Evolutionary conservation across 2,113 vertebrate species (phyloP), one percentile per base, ranked within the genome.

Genomic region (Seriola quinqueradiata): DNA sequence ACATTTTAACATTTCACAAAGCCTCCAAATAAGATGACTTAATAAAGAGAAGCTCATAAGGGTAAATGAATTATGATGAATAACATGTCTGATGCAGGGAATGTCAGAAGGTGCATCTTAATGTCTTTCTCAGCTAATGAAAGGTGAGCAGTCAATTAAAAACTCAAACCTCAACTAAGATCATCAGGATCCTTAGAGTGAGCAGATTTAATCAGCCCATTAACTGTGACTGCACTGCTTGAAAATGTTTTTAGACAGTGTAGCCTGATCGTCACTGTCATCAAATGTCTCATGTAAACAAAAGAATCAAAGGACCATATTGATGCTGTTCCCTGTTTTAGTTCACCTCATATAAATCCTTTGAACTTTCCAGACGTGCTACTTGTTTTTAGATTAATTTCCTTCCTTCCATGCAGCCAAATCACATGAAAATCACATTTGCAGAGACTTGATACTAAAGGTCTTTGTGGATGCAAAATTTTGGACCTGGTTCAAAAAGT

Each of bases 11-110:
- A 21, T 67, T 75, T 64, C 38, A 75, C 69, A 70, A 44, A 89
- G 77, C 58, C 76, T 77, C 80, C 52, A 70, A 74, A 81, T 46
- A 38, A 68, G 82, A 48, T 10, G n/a, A 23, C 57, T 59, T 58
- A 71, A 59, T 11, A 64, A 28, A 74, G 40, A 50, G 23, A 48
- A 77, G 44, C 8, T 21, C n/a, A 0, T 7, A 1, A 28, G 32
- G 52, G 16, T 55, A 66, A 50, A 73, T 23, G 21, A 48, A 50
- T 57, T 3, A 21, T n/a, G 40, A 34, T 59, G 19, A 61, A 21
- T 21, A 23, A 52, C 48, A 32, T 25, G 28, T 48, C 19, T 1
- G 40, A 66, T 40, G 66, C 50, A 44, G 52, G 50, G 11, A 74
- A 63, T 13, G 36, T 28, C 25, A 1, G 46, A 54, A 36, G 58